These are phyloP conservation scores for Julus scandinavius DNA, from an alignment of 2,888 invertebrate genomes.

Conservation along the genomic window DNA sequence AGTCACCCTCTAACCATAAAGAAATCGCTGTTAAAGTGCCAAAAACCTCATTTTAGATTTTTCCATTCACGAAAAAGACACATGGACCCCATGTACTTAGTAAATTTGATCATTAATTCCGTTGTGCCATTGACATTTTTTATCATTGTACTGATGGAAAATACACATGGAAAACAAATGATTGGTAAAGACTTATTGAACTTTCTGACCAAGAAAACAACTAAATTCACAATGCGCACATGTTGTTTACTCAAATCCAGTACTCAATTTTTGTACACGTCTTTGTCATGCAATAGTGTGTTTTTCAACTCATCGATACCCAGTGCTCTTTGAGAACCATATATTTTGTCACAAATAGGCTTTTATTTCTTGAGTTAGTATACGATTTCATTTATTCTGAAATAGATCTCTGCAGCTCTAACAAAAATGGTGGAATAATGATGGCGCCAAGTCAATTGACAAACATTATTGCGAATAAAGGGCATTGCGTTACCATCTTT, in stretches of 20 bases:
- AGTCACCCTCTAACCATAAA: neutral
- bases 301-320: neutral
- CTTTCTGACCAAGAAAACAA: constrained; percentile 1
- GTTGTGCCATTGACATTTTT: neutral
- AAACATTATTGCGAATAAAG: neutral
- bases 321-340: neutral
- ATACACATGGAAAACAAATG: neutral
- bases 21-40: neutral
- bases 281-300: neutral
- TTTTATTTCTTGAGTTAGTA: constrained; percentile 3
- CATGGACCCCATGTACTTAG: neutral
- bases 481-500: neutral
- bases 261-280: neutral
- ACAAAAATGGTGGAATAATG: neutral
- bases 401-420: neutral
- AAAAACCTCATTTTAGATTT: neutral
- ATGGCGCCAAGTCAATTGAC: neutral
- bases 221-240: neutral
- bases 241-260: neutral
- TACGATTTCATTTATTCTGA: neutral
- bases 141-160: neutral
- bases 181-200: neutral
- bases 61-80: neutral
- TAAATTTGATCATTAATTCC: neutral
- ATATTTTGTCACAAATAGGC: constrained; percentile 8